Conservation (phyloP, 2,113 vertebrate genomes). For the Sterrhoptilus dennistouni region DNA sequence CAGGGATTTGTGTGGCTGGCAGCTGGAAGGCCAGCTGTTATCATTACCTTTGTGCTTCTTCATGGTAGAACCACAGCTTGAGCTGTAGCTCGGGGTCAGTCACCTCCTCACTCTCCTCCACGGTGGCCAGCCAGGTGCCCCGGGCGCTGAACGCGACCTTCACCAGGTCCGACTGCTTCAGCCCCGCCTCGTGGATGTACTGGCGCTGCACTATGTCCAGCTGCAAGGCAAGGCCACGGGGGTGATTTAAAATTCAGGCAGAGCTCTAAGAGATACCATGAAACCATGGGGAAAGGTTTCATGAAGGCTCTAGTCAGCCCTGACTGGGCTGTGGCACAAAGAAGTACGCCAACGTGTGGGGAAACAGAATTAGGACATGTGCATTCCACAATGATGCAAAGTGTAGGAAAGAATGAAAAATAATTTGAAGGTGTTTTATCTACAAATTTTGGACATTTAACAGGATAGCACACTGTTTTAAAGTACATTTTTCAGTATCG, state of each 20-base stretch:
- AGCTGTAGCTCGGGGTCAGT: conserved; percentile 82
- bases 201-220: conserved; percentile 95
- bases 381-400: not conserved
- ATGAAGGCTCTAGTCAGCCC: not conserved
- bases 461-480: not conserved
- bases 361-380: not conserved
- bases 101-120: conserved; percentile 83
- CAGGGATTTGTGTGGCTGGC: not conserved
- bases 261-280: not conserved
- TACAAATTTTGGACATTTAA: not conserved
- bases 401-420: not conserved
- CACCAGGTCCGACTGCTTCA: conserved; percentile 85
- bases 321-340: not conserved
- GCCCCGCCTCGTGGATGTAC: conserved; percentile 82
- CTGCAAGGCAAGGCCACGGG: conserved; percentile 63
- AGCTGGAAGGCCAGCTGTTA: not conserved
- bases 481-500: not conserved
- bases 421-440: not conserved
- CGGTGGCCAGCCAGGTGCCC: conserved; percentile 89
- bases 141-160: conserved; percentile 78
- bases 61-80: conserved; percentile 87
- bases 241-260: accelerated
- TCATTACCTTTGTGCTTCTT: conserved; percentile 85
- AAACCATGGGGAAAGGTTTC: accelerated
- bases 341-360: accelerated